These are phyloP conservation scores for Drosophila mulleri DNA, from an alignment of 2,888 invertebrate genomes.

Conservation along the genomic window DNA sequence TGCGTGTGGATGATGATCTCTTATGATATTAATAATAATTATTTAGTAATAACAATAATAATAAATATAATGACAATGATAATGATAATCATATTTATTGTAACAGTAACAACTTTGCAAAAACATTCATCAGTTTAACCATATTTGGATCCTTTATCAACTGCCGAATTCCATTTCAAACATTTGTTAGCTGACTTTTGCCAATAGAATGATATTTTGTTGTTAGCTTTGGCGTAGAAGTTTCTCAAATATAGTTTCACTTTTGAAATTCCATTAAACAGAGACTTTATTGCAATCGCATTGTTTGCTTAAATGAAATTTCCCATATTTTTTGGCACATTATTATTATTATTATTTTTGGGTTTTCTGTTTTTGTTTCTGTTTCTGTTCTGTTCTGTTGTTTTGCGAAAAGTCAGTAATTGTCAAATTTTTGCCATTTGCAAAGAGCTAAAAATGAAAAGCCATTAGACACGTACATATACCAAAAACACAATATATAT, in stretches of 20 bases:
- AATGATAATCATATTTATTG: too few species aligned
- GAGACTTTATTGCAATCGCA: constrained; percentile 9
- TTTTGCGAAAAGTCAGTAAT: constrained; percentile 35
- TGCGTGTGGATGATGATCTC: neutral
- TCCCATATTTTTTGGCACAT: constrained; percentile 24
- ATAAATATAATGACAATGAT: neutral
- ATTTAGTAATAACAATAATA: neutral
- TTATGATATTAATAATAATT: neutral
- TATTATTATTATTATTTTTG: constrained; percentile 18
- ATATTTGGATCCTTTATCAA: neutral
- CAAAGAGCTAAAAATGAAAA: constrained; percentile 37
- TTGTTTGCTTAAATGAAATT: constrained; percentile 33
- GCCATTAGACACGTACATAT: constrained; percentile 15
- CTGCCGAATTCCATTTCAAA: neutral
- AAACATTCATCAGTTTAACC: neutral
- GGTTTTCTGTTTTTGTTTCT: constrained; percentile 3
- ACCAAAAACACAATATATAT: constrained; percentile 9
- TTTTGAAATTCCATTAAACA: constrained; percentile 19
- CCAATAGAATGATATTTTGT: neutral
- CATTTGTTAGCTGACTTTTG: neutral
- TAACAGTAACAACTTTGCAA: neutral
- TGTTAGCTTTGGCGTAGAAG: neutral
- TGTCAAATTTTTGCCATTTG: constrained; percentile 36
- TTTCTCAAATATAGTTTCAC: constrained; percentile 6
- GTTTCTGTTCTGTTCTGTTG: neutral